Percentiles rank a stretch among this genome's conserved stretches.
Conservation (phyloP, 1,140 invertebrate species). For the Drosophila sp. region DNA sequence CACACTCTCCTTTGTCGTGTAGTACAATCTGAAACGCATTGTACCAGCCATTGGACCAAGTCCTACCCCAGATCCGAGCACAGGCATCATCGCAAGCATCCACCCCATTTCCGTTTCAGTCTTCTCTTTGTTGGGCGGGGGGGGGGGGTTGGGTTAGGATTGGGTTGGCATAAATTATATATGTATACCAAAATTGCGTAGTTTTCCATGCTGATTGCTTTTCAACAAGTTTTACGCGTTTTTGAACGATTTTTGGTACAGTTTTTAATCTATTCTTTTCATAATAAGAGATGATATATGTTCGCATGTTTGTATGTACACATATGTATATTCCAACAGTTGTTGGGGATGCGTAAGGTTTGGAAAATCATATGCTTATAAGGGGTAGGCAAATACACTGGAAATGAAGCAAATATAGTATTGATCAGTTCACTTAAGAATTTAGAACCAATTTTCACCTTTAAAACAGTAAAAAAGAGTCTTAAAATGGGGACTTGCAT, state of each 20-base stretch:
- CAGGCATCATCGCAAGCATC: slow-evolving; percentile 33
- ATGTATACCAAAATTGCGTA: slow-evolving; percentile 53
- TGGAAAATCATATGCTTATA: too few species aligned
- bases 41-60: neutral
- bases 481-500: too few species aligned
- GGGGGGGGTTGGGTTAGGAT: slow-evolving; percentile 7
- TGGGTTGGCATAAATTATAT: slow-evolving; percentile 76
- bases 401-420: neutral
- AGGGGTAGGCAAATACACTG: neutral
- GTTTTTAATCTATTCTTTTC: slow-evolving; percentile 36
- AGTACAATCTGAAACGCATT: slow-evolving; percentile 10
- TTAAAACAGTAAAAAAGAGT: too few species aligned
- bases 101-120: slow-evolving; percentile 58
- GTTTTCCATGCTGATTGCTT: slow-evolving; percentile 55
- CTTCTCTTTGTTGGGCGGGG: slow-evolving; percentile 21
- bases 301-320: neutral
- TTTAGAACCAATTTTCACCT: too few species aligned
- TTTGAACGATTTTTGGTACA: slow-evolving; percentile 66
- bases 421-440: neutral
- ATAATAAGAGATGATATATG: neutral
- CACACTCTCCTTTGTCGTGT: neutral
- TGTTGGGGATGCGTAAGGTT: slow-evolving; percentile 33
- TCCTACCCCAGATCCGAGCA: slow-evolving; percentile 35
- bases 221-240: slow-evolving; percentile 70
- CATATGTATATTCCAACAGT: slow-evolving; percentile 29